Conservation (phyloP, 2,113 vertebrate genomes). For the Sphyrna mokarran region DNA sequence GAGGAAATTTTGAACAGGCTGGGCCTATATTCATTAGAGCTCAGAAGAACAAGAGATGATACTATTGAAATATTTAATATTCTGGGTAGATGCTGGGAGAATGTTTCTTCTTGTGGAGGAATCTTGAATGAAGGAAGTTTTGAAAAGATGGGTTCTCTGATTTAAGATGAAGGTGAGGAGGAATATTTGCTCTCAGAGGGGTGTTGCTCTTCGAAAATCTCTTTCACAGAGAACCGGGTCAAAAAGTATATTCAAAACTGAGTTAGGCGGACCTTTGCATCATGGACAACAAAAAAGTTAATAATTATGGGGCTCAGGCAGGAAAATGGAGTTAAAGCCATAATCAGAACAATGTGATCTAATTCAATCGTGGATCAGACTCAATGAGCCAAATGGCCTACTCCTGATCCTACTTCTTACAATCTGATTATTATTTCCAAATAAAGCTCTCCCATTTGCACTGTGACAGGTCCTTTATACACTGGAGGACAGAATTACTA, state of each 20-base stretch:
- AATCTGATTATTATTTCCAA: background rate
- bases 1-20: background rate
- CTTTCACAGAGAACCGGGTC: background rate
- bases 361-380: no score
- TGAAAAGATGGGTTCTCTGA: background rate
- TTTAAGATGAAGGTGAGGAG: background rate
- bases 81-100: background rate
- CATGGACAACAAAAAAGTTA: background rate
- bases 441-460: background rate
- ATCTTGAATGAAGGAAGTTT: background rate
- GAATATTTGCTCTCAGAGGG: background rate
- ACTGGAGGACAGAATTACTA: background rate
- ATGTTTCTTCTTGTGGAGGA: background rate
- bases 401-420: no score
- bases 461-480: background rate
- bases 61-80: background rate
- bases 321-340: no score
- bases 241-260: background rate
- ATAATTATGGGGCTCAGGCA: background rate
- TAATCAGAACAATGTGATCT: no score
- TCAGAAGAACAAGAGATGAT: background rate
- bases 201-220: background rate
- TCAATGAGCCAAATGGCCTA: no score
- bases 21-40: background rate
- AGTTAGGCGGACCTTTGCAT: background rate